phyloP scores from a whole-genome alignment of 2,113 vertebrate genomes.

The Peromyscus polionotus region DNA sequence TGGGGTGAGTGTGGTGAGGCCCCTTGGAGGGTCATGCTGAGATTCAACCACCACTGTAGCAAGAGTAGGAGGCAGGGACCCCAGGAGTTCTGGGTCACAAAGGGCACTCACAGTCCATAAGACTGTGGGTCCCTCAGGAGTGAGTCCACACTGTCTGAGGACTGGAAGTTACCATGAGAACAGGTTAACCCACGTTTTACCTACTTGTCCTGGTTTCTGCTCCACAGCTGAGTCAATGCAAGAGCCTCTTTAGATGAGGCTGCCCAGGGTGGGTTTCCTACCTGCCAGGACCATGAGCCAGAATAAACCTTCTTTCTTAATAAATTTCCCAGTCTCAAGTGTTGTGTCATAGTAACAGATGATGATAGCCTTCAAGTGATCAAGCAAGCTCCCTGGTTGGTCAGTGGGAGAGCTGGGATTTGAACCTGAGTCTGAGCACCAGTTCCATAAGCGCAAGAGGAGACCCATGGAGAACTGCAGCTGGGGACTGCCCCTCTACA shows the following conservation, averaged over 20 bases:
- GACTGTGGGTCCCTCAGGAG: background rate
- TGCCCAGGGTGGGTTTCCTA: background rate
- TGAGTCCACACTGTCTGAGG: background rate
- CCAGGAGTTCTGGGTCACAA: background rate
- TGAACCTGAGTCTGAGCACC: background rate
- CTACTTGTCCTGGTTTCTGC: background rate
- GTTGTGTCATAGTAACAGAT: background rate
- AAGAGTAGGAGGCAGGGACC: too few relatives aligned
- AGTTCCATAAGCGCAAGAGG: background rate
- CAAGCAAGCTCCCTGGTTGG: too few relatives aligned
- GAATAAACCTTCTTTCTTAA: background rate
- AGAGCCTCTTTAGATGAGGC: background rate
- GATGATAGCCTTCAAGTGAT: background rate
- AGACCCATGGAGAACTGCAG: background rate
- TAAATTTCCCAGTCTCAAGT: background rate
- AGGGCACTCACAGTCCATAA: too few relatives aligned
- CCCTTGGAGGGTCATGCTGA: background rate
- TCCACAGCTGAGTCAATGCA: background rate
- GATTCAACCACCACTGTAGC: background rate
- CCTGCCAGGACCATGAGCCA: background rate
- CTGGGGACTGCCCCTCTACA: background rate
- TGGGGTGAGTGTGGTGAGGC: too few relatives aligned
- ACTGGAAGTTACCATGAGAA: background rate
- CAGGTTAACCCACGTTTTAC: background rate
- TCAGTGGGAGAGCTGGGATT: background rate